phyloP scores from a whole-genome alignment of 2,888 invertebrate species.

The Luperina nickerlii region DNA sequence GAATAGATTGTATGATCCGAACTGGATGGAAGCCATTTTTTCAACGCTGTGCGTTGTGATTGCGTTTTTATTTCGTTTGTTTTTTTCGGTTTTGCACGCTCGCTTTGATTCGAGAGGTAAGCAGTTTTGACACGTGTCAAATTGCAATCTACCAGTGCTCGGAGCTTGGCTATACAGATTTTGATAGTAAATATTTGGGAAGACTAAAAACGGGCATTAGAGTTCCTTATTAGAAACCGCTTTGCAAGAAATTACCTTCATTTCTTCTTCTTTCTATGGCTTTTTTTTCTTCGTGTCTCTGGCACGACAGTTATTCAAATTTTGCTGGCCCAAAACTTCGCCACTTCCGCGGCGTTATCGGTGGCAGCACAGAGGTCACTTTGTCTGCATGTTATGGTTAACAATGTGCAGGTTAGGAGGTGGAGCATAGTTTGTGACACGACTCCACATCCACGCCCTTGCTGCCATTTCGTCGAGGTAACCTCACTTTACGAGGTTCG shows the following conservation, averaged over 20 bases:
- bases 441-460: too few relatives aligned
- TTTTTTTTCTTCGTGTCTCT: not conserved
- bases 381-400: too few relatives aligned
- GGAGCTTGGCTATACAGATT: not conserved
- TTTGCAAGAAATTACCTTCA: not conserved
- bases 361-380: too few relatives aligned
- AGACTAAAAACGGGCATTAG: too few relatives aligned
- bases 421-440: too few relatives aligned
- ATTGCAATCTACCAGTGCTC: slow-evolving; percentile 16
- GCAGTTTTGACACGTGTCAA: slow-evolving; percentile 37
- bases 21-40: slow-evolving; percentile 58
- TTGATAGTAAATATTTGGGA: not conserved
- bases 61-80: slow-evolving; percentile 52
- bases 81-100: slow-evolving; percentile 33
- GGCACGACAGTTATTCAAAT: not conserved
- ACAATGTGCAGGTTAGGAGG: too few relatives aligned
- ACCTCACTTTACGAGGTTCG: too few relatives aligned
- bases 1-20: slow-evolving; percentile 60
- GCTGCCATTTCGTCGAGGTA: too few relatives aligned
- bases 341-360: too few relatives aligned
- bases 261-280: too few relatives aligned
- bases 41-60: slow-evolving; percentile 55
- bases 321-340: not conserved
- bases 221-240: not conserved
- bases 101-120: slow-evolving; percentile 55